Evolutionary conservation across 2,113 vertebrate species (phyloP).

Genomic region (Apteryx owenii): DNA sequence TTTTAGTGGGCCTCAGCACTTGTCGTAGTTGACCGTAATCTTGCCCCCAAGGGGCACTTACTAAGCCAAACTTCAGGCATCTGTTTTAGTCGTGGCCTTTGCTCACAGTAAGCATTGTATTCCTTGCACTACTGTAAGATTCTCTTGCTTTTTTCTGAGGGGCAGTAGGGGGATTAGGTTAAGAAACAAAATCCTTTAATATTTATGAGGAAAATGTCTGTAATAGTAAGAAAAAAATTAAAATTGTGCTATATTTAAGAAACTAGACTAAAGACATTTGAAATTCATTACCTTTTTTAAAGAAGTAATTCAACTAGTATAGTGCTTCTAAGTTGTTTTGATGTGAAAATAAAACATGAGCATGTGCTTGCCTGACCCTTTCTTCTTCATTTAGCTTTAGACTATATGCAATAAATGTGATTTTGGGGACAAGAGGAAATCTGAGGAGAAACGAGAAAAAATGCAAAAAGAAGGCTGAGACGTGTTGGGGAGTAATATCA

Average conservation of each 20-base stretch:
- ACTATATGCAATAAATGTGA: neutral
- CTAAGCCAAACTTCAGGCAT: neutral
- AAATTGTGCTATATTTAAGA: neutral
- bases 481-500: neutral
- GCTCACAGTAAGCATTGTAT: neutral
- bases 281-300: neutral
- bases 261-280: neutral
- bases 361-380: neutral
- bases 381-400: neutral
- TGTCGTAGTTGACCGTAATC: neutral
- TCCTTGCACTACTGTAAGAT: neutral
- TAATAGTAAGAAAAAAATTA: neutral
- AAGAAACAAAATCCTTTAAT: neutral
- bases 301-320: neutral
- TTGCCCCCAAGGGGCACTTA: constrained; percentile 4
- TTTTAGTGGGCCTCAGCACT: neutral
- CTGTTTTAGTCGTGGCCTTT: neutral
- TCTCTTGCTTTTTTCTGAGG: neutral
- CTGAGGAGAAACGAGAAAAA: neutral
- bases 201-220: neutral
- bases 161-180: neutral
- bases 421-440: neutral
- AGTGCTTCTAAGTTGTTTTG: neutral
- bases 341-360: constrained; percentile 47
- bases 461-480: neutral